Conservation (phyloP, 2,888 invertebrate genomes). For the Eristalinus sepulchralis region DNA sequence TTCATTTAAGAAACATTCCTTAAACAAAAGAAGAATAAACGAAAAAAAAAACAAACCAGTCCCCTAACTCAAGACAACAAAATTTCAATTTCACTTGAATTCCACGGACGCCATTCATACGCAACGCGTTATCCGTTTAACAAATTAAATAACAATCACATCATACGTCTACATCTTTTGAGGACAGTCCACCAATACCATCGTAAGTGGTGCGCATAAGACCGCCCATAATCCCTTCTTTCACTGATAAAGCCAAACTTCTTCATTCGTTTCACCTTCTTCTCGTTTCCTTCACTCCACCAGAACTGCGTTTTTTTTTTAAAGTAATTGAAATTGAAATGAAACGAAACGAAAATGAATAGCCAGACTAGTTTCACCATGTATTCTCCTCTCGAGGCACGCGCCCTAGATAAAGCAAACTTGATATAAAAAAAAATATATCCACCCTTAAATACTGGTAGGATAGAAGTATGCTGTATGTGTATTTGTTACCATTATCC, state of each 20-base stretch:
- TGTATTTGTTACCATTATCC: conserved; percentile 42
- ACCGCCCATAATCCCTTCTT: conserved; percentile 28
- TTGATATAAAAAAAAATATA: conserved; percentile 6
- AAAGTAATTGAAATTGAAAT: conserved; percentile 10
- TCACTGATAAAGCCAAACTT: conserved; percentile 13
- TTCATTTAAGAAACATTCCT: no score
- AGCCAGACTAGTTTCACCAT: conserved; percentile 5
- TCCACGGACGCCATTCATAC: no score
- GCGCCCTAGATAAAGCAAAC: conserved; percentile 7
- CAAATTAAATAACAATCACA: not conserved
- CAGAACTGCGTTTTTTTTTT: not conserved
- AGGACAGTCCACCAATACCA: conserved; percentile 8
- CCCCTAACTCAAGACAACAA: no score
- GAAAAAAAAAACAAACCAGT: no score
- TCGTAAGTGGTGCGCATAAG: not conserved
- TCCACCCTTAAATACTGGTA: conserved; percentile 47
- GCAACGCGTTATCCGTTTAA: not conserved
- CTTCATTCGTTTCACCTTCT: conserved; percentile 13
- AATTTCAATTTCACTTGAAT: no score
- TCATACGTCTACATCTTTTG: not conserved
- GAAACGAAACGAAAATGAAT: not conserved
- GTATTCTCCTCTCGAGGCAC: conserved; percentile 15
- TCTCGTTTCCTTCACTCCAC: not conserved
- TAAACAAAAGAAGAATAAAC: no score
- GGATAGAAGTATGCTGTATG: conserved; percentile 33